Evolutionary conservation across 53 echinoderm and acorn worm genomes (phyloP).

Genomic region (Antedon mediterranea): DNA sequence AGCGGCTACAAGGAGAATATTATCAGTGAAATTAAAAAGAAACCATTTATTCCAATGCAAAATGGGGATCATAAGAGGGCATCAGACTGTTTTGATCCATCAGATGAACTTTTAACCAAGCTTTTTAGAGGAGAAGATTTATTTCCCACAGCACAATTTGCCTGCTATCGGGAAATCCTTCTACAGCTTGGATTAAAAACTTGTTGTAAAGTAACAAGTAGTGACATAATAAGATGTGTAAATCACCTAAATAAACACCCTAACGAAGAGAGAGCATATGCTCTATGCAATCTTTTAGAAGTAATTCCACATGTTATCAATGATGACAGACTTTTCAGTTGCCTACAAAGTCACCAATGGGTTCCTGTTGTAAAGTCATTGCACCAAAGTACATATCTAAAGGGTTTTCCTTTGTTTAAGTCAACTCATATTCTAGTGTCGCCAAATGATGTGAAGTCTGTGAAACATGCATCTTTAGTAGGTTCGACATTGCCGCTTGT

Average conservation of each 20-base stretch:
- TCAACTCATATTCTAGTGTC: neutral
- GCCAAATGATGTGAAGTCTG: neutral
- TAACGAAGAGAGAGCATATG: neutral
- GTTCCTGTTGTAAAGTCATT: neutral
- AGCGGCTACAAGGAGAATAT: neutral
- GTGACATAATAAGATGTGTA: neutral
- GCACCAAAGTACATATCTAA: neutral
- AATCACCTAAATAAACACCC: neutral
- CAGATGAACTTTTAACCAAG: neutral
- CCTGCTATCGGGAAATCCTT: neutral
- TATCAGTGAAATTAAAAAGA: neutral
- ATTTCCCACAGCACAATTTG: neutral
- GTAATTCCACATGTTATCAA: neutral
- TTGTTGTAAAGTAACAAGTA: neutral
- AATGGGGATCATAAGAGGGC: neutral
- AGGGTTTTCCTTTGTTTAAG: neutral
- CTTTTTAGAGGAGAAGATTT: neutral
- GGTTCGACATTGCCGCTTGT: neutral
- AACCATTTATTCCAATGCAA: neutral
- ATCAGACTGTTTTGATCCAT: neutral
- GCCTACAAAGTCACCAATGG: neutral
- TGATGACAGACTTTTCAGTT: neutral
- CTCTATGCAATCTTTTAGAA: neutral
- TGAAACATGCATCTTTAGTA: neutral
- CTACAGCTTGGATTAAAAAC: neutral